Conservation (phyloP, 1,140 invertebrate species). For the Pinna nobilis region DNA sequence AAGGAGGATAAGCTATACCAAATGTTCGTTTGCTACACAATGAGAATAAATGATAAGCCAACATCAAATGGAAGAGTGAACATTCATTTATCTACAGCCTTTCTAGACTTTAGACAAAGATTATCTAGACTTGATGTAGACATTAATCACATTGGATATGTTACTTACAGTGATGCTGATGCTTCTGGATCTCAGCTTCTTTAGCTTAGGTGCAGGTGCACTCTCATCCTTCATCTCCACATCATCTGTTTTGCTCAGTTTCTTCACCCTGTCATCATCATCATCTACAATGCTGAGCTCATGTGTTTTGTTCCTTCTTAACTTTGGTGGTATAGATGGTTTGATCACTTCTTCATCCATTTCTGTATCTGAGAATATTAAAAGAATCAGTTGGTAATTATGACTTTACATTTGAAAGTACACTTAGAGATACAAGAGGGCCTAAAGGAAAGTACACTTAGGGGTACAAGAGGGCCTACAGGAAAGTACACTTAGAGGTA, state of each 20-base stretch:
- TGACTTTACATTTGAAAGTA: neutral
- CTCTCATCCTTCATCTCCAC: neutral
- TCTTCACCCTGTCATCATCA: constrained; percentile 22
- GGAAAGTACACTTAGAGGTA: no score
- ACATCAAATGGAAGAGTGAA: no score
- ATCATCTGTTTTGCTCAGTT: constrained; percentile 18
- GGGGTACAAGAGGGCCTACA: no score
- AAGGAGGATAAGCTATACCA: no score
- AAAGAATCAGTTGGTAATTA: neutral
- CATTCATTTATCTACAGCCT: no score
- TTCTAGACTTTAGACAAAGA: no score
- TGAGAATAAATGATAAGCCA: no score
- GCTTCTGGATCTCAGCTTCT: constrained; percentile 28
- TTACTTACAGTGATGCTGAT: constrained; percentile 13
- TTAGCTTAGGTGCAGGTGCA: constrained; percentile 2
- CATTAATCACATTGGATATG: no score
- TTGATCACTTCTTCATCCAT: neutral
- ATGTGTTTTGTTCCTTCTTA: constrained; percentile 47
- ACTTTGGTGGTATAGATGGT: constrained; percentile 4
- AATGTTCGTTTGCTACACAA: no score
- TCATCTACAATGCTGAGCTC: constrained; percentile 44
- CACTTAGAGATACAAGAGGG: no score
- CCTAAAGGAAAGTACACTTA: no score
- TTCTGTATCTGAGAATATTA: neutral
- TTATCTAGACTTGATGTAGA: no score